A percentile compares a stretch with the other conserved stretches of the same genome.
phyloP scores from a whole-genome alignment of 2,888 invertebrate genomes.

The Ariolimax columbianus region DNA sequence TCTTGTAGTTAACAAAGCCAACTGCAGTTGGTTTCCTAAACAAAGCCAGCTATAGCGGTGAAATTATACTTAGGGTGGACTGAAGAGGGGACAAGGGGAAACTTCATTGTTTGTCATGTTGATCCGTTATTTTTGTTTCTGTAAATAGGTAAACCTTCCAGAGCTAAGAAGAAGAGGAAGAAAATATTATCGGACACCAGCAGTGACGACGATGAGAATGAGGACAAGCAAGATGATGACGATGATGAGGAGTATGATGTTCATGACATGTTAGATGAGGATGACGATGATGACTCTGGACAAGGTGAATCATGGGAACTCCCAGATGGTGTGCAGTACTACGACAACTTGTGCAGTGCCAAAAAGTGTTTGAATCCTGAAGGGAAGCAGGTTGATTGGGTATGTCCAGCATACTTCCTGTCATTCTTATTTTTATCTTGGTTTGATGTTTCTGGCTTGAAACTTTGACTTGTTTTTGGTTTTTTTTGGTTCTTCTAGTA shows the following conservation, averaged over 20 bases:
- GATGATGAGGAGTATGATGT: slow-evolving; percentile 28
- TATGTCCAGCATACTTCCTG: background rate
- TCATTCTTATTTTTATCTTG: no score
- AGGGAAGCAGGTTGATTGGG: slow-evolving; percentile 46
- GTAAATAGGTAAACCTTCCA: slow-evolving; percentile 1
- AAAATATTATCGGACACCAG: slow-evolving; percentile 1
- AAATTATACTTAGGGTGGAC: no score
- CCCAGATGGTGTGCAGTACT: slow-evolving; percentile 45
- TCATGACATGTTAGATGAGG: slow-evolving; percentile 19
- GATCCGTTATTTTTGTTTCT: background rate
- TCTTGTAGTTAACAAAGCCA: no score
- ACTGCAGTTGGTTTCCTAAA: no score
- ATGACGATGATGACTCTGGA: background rate
- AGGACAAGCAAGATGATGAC: background rate
- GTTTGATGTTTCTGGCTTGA: no score
- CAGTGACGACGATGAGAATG: slow-evolving; percentile 16
- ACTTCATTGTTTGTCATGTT: no score
- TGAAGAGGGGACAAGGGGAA: no score
- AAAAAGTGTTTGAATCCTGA: slow-evolving; percentile 35
- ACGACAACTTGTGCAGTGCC: slow-evolving; percentile 44
- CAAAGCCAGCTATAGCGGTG: no score
- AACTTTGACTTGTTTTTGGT: no score
- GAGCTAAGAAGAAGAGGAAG: slow-evolving; percentile 21
- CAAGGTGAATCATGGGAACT: slow-evolving; percentile 38
- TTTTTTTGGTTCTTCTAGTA: no score